These are phyloP conservation scores for Amaurobius ferox DNA, from an alignment of 2,888 invertebrate genomes.

Conservation along the genomic window DNA sequence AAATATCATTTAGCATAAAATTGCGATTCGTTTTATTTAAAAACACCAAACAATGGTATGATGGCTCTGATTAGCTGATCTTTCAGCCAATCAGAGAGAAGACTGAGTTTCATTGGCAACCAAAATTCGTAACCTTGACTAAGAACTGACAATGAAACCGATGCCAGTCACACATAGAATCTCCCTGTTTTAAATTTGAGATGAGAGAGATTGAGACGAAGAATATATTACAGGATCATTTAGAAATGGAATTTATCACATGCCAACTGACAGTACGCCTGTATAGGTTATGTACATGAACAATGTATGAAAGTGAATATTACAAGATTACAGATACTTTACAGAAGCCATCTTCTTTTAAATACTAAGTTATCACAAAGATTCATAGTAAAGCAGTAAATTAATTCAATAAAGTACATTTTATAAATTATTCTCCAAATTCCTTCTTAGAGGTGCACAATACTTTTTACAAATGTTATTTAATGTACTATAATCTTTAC, in stretches of 20 bases:
- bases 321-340: constrained; percentile 68
- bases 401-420: not conserved
- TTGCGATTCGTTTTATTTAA: constrained; percentile 68
- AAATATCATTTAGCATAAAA: constrained; percentile 71
- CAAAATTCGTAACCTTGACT: constrained; percentile 43
- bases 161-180: constrained; percentile 59
- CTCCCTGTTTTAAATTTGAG: constrained; percentile 51
- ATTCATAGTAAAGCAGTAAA: constrained; percentile 15
- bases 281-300: constrained; percentile 70
- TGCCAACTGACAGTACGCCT: constrained; percentile 62
- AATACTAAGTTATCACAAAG: constrained; percentile 6
- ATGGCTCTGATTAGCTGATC: constrained; percentile 34
- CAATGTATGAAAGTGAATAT: constrained; percentile 68
- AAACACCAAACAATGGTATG: constrained; percentile 72
- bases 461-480: not conserved
- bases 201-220: constrained; percentile 65
- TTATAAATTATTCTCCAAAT: not conserved
- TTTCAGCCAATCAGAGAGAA: constrained; percentile 29
- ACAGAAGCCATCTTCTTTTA: constrained; percentile 46
- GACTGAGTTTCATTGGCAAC: constrained; percentile 39
- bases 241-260: constrained; percentile 72
- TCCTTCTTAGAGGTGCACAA: not conserved
- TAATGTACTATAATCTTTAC: not conserved
- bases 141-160: constrained; percentile 27
- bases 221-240: constrained; percentile 69